Conservation (phyloP, 2,888 invertebrate species). For the Imbricaverruca yamaguchii region DNA sequence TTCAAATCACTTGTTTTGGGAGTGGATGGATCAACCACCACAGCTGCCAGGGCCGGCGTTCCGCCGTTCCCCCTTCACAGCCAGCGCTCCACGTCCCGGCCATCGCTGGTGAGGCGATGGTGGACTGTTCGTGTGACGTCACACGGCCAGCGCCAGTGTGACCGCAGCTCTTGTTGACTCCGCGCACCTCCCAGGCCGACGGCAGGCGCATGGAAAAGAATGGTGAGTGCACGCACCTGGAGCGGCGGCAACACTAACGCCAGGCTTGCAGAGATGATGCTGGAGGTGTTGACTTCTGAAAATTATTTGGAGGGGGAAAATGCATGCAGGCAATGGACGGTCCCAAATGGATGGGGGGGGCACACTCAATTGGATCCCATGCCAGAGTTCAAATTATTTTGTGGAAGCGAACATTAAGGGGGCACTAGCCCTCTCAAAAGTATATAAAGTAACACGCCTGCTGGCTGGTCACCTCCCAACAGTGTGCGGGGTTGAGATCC, state of each 20-base stretch:
- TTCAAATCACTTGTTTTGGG: background rate
- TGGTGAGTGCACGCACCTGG: constrained; percentile 39
- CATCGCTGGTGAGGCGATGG: background rate
- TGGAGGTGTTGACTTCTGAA: no score
- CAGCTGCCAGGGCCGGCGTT: background rate
- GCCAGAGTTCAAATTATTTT: no score
- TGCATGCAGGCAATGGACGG: no score
- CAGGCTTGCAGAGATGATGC: constrained; percentile 38
- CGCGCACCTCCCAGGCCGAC: background rate
- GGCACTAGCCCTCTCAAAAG: no score
- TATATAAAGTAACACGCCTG: no score
- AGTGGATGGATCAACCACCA: background rate
- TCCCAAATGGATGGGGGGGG: no score
- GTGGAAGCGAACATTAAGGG: no score
- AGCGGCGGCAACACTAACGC: constrained; percentile 42
- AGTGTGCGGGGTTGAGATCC: no score
- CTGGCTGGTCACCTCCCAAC: no score
- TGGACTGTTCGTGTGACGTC: background rate
- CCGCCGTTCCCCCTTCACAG: background rate
- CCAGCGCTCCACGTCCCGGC: background rate
- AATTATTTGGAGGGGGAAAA: no score
- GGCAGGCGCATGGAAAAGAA: constrained; percentile 35
- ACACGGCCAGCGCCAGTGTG: background rate
- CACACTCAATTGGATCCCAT: no score
- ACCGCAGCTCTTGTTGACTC: background rate